Evolutionary conservation across 2,888 invertebrate species (phyloP).

Genomic region (Agrilus mali): DNA sequence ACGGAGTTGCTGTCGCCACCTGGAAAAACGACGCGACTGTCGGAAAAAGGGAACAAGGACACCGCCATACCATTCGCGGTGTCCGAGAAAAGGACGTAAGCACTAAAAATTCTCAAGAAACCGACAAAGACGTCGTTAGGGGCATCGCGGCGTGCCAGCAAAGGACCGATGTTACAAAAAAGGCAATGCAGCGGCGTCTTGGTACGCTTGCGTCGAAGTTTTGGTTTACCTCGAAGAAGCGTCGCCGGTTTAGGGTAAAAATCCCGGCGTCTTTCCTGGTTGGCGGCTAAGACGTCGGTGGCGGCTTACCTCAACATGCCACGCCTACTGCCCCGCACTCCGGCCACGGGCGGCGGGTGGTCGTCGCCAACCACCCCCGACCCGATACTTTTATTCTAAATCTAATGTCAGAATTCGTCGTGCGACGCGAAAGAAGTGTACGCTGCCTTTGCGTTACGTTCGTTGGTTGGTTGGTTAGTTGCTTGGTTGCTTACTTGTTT

Average conservation of each 20-base stretch:
- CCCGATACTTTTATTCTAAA: slow-evolving; percentile 32
- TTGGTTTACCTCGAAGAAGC: slow-evolving; percentile 40
- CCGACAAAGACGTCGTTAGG: slow-evolving; percentile 10
- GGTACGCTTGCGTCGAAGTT: slow-evolving; percentile 30
- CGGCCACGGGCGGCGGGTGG: slow-evolving; percentile 23
- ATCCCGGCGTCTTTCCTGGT: slow-evolving; percentile 39
- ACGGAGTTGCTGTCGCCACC: no score
- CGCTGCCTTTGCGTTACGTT: slow-evolving; percentile 4
- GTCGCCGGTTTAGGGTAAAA: slow-evolving; percentile 39
- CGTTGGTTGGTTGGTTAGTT: not conserved
- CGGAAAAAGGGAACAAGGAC: no score
- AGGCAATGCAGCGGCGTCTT: slow-evolving; percentile 30
- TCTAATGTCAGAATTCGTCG: slow-evolving; percentile 34
- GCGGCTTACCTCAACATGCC: slow-evolving; percentile 40
- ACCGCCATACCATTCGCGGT: no score
- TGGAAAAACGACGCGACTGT: no score
- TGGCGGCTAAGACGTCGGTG: slow-evolving; percentile 36
- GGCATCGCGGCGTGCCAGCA: slow-evolving; percentile 6
- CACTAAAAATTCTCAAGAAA: slow-evolving; percentile 9
- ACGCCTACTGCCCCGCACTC: slow-evolving; percentile 30
- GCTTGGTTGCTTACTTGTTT: no score
- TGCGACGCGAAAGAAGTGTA: slow-evolving; percentile 32
- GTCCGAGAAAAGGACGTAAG: no score
- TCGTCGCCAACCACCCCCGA: slow-evolving; percentile 13
- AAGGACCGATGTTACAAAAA: slow-evolving; percentile 21